phyloP scores from a whole-genome alignment of 2,797 vertebrate genomes.

The Menidia menidia region DNA sequence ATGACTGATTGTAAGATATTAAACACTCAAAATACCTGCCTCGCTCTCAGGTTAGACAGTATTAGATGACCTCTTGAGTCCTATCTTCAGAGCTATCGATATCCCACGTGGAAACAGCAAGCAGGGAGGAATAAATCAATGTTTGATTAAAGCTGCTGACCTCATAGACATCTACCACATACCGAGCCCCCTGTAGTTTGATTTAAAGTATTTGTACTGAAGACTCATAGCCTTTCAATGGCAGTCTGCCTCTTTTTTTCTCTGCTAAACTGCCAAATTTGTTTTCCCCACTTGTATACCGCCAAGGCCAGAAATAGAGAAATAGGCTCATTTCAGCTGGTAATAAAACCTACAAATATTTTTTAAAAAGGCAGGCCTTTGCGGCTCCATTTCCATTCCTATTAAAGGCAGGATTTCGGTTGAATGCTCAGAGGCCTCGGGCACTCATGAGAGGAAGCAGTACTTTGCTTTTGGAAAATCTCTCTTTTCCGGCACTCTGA shows the following conservation, averaged over 20 bases:
- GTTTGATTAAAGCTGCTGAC: slow-evolving; percentile 16
- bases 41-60: slow-evolving; percentile 1
- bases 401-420: slow-evolving; percentile 22
- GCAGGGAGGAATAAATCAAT: slow-evolving; percentile 16
- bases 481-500: slow-evolving; percentile 16
- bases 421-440: slow-evolving; percentile 12
- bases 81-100: slow-evolving; percentile 25
- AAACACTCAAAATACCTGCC: neutral
- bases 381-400: slow-evolving; percentile 4
- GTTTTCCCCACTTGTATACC: neutral
- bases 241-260: neutral
- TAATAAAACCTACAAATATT: neutral
- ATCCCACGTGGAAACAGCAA: slow-evolving; percentile 4
- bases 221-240: slow-evolving; percentile 2
- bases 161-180: slow-evolving; percentile 6
- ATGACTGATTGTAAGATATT: neutral
- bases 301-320: neutral
- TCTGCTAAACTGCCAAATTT: neutral
- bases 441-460: slow-evolving; percentile 29
- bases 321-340: neutral
- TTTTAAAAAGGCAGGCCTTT: neutral
- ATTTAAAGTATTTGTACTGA: slow-evolving; percentile 16
- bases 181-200: neutral
- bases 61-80: neutral
- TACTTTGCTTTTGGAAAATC: slow-evolving; percentile 14